Percentiles rank a stretch among this genome's conserved stretches.
These are phyloP conservation scores for Pyrrhosoma nymphula DNA, from an alignment of 2,888 invertebrate genomes.

Conservation along the genomic window DNA sequence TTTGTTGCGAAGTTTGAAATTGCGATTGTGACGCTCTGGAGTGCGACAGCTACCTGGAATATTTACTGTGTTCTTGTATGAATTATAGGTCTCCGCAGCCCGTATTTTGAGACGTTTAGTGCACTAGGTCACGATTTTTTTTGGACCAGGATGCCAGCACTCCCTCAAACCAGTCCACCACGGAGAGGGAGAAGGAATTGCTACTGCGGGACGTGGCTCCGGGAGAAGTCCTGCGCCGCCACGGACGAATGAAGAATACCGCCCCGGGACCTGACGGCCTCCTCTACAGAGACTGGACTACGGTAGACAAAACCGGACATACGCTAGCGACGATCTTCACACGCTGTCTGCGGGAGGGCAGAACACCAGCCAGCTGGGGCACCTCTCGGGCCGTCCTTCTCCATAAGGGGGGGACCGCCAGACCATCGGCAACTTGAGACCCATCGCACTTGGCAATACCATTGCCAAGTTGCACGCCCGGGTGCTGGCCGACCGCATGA, in stretches of 20 bases:
- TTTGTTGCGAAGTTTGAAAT: too few relatives aligned
- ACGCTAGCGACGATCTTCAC: constrained; percentile 68
- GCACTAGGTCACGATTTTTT: too few relatives aligned
- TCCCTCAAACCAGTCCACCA: neutral
- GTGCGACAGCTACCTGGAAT: too few relatives aligned
- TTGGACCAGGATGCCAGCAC: too few relatives aligned
- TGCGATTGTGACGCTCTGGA: too few relatives aligned
- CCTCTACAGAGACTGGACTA: constrained; percentile 70
- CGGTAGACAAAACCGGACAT: constrained; percentile 69
- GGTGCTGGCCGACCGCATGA: too few relatives aligned
- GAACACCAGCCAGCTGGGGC: constrained; percentile 70
- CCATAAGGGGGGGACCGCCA: constrained; percentile 72
- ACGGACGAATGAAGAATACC: constrained; percentile 70
- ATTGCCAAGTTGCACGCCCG: too few relatives aligned
- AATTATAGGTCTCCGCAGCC: too few relatives aligned
- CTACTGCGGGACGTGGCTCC: neutral
- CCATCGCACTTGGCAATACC: too few relatives aligned
- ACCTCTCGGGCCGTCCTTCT: constrained; percentile 71
- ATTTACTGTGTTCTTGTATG: too few relatives aligned
- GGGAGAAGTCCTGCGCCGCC: constrained; percentile 56
- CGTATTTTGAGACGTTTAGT: too few relatives aligned
- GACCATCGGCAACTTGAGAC: constrained; percentile 71
- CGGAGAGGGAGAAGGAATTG: neutral
- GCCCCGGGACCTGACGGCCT: constrained; percentile 73
- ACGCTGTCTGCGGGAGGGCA: neutral